Base-by-base conservation (phyloP, 2,888 invertebrate species). In the Rotaria macrura region DNA sequence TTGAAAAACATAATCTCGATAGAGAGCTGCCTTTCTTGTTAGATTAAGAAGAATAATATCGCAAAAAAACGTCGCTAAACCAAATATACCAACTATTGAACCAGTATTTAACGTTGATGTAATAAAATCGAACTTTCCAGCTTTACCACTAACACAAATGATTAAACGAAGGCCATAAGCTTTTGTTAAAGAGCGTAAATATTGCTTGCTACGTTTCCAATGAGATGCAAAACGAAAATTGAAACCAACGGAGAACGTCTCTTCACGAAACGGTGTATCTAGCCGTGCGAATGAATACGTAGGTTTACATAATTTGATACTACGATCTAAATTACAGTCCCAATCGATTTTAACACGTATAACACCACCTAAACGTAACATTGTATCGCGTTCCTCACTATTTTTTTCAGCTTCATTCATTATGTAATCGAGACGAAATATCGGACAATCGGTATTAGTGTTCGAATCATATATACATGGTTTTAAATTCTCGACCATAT, bases 31-130 rank as follows among this genome's bases (percentile, higher is more conserved):
- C 14, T 79, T 79, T 79, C 43, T 43, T 4, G 25, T n/a, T n/a
- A 79, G 25, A 79, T 79, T 25, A 4, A 79, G 12, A 25, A 79
- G 40, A 43, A 79, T 43, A 25, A 34, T 34, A 40, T 79, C 79
- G 14, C 79, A 79, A 25, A 79, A 0, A 43, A 79, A 79, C 14
- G 79, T 40, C 12, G 79, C 79, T 43, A 79, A n/a, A 40, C 79
- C 79, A 40, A 79, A 79, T 17, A 79, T 79, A n/a, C 79, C 79
- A 20, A 79, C n/a, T 79, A 79, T n/a, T 43, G 92, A 91, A 84
- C 92, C 92, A 86, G 92, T 88, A 88, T 92, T 92, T 23, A 91
- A 88, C 23, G 92, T 85, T 4, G 92, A 88, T n/a, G 92, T 92
- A 34, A 92, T 89, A 23, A 91, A 85, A 88, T 89, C 90, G 88